Evolutionary conservation across 2,797 vertebrate genomes (phyloP).

Genomic region (Ambastaia sidthimunki): DNA sequence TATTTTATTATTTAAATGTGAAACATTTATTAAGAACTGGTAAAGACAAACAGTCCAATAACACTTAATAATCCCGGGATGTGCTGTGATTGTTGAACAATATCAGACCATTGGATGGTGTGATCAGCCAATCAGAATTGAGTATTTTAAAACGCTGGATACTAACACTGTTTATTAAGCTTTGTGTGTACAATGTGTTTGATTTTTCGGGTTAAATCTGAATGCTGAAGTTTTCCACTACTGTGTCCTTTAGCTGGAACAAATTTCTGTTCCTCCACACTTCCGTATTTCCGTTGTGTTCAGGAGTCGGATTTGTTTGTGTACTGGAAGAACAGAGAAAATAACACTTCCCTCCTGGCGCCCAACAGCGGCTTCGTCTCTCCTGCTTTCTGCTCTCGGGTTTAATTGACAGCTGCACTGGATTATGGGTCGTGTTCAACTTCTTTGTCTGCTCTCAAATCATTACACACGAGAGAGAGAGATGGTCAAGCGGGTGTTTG

Average conservation of each 20-base stretch:
- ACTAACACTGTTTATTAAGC: not conserved
- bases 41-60: too few species aligned
- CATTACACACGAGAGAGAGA: conserved; percentile 22
- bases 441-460: conserved; percentile 36
- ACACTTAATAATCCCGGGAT: too few species aligned
- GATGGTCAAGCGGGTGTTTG: conserved; percentile 49
- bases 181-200: not conserved
- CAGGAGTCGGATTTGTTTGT: conserved; percentile 28
- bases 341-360: conserved; percentile 31
- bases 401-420: conserved; percentile 49
- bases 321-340: conserved; percentile 24
- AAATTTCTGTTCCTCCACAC: not conserved
- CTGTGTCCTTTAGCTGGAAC: conserved; percentile 14
- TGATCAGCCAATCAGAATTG: not conserved
- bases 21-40: too few species aligned
- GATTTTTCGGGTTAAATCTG: not conserved
- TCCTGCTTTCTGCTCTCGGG: conserved; percentile 15
- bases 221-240: not conserved
- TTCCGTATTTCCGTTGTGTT: conserved; percentile 15
- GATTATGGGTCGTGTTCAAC: conserved; percentile 46
- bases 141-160: not conserved
- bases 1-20: too few species aligned
- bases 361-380: conserved; percentile 31
- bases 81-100: too few species aligned
- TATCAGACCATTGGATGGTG: not conserved